Evolutionary conservation across 2,888 invertebrate species (phyloP).

Genomic region (Theretra japonica): DNA sequence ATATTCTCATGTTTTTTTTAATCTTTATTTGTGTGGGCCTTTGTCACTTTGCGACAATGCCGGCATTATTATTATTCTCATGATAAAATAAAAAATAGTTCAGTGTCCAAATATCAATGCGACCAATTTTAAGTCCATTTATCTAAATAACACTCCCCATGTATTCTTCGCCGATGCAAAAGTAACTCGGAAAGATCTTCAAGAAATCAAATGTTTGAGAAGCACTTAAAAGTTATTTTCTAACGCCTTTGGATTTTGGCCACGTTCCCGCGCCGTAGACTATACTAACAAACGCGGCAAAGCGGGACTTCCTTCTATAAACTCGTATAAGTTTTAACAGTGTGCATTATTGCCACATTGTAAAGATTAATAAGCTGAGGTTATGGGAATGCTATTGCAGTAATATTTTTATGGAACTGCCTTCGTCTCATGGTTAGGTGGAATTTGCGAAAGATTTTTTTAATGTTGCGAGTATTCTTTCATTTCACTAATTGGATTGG

Average conservation of each 20-base stretch:
- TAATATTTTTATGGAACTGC: too few species aligned
- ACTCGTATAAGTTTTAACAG: not conserved
- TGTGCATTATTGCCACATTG: not conserved
- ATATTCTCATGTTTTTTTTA: too few species aligned
- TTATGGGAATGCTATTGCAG: too few species aligned
- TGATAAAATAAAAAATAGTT: too few species aligned
- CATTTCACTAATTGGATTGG: too few species aligned
- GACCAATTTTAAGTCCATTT: not conserved
- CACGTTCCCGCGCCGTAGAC: not conserved
- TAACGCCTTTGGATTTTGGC: conserved; percentile 12
- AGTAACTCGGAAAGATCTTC: conserved; percentile 2
- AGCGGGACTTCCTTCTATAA: conserved; percentile 14
- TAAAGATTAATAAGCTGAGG: not conserved
- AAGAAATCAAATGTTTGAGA: conserved; percentile 10
- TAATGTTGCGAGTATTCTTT: too few species aligned
- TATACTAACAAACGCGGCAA: not conserved
- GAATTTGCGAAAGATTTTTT: too few species aligned
- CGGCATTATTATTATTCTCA: too few species aligned
- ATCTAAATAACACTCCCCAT: not conserved
- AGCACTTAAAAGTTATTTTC: conserved; percentile 1
- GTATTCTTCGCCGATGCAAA: not conserved
- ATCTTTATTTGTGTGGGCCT: too few species aligned
- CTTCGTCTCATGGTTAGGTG: too few species aligned
- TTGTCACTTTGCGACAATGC: too few species aligned
- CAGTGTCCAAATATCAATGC: not conserved